Conservation (phyloP, 2,888 invertebrate genomes). For the Acronicta aceris region DNA sequence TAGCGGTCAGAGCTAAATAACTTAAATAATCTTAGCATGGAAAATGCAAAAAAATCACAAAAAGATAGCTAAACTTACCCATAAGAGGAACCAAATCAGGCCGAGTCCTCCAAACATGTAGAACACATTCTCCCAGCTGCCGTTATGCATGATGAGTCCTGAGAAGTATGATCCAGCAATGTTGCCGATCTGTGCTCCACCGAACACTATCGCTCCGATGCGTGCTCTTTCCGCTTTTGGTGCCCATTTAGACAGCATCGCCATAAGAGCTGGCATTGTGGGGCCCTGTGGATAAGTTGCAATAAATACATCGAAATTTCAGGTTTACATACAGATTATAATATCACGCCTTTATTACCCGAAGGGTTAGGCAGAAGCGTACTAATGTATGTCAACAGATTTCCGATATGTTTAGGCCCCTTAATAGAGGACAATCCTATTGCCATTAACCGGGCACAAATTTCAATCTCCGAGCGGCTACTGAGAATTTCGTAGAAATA, state of each 20-base stretch:
- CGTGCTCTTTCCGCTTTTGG: conserved; percentile 88
- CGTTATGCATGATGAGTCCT: conserved; percentile 85
- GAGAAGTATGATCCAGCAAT: conserved; percentile 87
- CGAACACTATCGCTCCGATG: conserved; percentile 89
- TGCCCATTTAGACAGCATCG: conserved; percentile 90
- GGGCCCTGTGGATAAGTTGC: conserved; percentile 81
- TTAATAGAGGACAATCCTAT: too few relatives aligned
- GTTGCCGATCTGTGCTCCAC: conserved; percentile 89
- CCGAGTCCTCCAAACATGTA: conserved; percentile 89
- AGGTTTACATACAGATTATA: too few relatives aligned
- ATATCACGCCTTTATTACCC: too few relatives aligned
- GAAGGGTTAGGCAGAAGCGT: too few relatives aligned
- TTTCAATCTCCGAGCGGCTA: too few relatives aligned
- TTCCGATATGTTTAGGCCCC: too few relatives aligned
- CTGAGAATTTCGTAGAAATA: too few relatives aligned
- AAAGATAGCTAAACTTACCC: conserved; percentile 70
- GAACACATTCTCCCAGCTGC: conserved; percentile 89
- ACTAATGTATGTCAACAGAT: too few relatives aligned
- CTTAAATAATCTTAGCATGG: too few relatives aligned
- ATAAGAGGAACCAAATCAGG: conserved; percentile 85
- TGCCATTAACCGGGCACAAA: too few relatives aligned
- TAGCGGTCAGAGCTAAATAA: too few relatives aligned
- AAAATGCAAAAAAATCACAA: too few relatives aligned
- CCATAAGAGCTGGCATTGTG: conserved; percentile 90
- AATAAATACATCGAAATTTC: neutral